A percentile compares a stretch with the other conserved stretches of the same genome.
Evolutionary conservation across 2,797 vertebrate species (phyloP).

Genomic region (Lates japonicus): DNA sequence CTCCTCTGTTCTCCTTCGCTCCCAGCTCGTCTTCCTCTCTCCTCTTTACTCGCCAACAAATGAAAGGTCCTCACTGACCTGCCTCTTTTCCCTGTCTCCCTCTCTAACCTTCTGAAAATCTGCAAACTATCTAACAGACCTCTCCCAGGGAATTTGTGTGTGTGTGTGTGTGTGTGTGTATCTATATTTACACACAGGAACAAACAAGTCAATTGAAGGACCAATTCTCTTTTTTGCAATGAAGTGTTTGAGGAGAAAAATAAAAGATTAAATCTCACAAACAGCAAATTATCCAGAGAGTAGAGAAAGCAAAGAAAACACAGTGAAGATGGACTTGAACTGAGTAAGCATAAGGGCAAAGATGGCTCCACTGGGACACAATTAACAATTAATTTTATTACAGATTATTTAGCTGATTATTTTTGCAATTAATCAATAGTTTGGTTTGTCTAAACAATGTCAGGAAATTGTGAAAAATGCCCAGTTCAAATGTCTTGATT

Average conservation of each 20-base stretch:
- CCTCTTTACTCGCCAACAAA: neutral
- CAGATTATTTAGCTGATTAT: neutral
- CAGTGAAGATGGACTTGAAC: neutral
- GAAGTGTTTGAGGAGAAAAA: slow-evolving; percentile 11
- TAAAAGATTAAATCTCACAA: slow-evolving; percentile 20
- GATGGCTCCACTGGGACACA: neutral
- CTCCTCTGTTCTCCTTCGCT: slow-evolving; percentile 29
- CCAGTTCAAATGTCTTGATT: neutral
- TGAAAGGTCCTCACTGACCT: slow-evolving; percentile 31
- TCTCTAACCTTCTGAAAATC: slow-evolving; percentile 16
- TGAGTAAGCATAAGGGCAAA: neutral
- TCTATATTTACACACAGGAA: slow-evolving; percentile 9
- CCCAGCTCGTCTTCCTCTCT: slow-evolving; percentile 33
- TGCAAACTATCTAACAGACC: slow-evolving; percentile 8
- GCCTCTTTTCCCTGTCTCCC: neutral
- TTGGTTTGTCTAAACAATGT: neutral
- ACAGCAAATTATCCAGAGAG: neutral
- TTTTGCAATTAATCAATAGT: neutral
- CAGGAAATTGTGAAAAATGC: neutral
- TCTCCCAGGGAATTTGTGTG: neutral
- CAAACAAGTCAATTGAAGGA: slow-evolving; percentile 24
- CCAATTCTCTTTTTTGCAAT: slow-evolving; percentile 1
- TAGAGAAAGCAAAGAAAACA: neutral
- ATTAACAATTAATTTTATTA: too few relatives aligned
- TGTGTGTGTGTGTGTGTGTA: neutral